Evolutionary conservation across 2,113 vertebrate genomes (phyloP).

Genomic region (Tonatia bakeri): DNA sequence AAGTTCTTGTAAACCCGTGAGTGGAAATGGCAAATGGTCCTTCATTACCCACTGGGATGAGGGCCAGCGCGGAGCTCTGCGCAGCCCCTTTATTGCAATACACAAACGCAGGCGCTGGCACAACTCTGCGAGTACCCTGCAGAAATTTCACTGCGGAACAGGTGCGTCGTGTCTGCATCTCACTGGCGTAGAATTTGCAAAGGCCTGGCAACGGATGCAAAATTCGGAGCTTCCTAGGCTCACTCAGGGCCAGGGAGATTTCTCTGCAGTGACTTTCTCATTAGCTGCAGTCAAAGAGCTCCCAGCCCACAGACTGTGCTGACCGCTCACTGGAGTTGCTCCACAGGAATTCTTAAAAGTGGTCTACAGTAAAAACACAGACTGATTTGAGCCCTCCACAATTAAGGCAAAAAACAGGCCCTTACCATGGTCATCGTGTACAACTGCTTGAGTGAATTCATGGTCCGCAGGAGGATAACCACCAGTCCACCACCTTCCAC

Average conservation of each 20-base stretch:
- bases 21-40: too few species aligned
- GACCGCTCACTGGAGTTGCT: neutral
- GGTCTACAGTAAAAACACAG: neutral
- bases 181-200: neutral
- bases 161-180: neutral
- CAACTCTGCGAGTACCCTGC: neutral
- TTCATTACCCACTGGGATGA: neutral
- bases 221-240: neutral
- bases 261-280: neutral
- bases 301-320: neutral
- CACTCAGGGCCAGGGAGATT: neutral
- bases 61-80: neutral
- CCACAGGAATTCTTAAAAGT: neutral
- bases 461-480: slow-evolving; percentile 91
- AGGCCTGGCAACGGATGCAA: neutral
- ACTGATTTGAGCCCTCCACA: rapidly evolving
- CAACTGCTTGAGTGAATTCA: slow-evolving; percentile 96
- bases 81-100: neutral
- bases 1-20: neutral
- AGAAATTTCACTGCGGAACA: neutral
- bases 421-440: slow-evolving; percentile 97
- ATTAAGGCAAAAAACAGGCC: neutral
- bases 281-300: neutral
- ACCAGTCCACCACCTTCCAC: slow-evolving; percentile 96
- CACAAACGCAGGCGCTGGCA: neutral